These are phyloP conservation scores for Poeciliopsis paucimaculata DNA, from an alignment of 2,797 vertebrate genomes.

Conservation along the genomic window DNA sequence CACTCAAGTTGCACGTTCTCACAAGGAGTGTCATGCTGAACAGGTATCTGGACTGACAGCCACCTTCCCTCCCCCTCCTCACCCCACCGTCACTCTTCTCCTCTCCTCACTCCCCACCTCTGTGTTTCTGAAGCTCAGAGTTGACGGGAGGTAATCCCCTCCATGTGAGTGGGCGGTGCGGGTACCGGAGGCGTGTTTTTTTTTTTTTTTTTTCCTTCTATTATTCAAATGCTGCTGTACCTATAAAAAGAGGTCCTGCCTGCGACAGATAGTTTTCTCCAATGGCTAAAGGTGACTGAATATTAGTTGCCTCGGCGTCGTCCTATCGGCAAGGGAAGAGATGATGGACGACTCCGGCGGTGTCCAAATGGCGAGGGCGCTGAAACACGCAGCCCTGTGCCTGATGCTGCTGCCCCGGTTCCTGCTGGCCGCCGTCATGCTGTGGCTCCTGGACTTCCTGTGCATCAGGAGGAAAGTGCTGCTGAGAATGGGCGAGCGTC, in stretches of 20 bases:
- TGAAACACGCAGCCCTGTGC: slow-evolving; percentile 90
- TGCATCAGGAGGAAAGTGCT: slow-evolving; percentile 94
- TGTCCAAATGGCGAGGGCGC: slow-evolving; percentile 87
- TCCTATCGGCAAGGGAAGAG: slow-evolving; percentile 49
- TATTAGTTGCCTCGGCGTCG: slow-evolving; percentile 55
- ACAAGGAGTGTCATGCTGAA: slow-evolving; percentile 14
- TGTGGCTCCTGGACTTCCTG: slow-evolving; percentile 96
- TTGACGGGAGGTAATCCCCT: slow-evolving; percentile 91
- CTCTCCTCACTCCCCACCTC: slow-evolving; percentile 16
- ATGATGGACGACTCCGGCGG: slow-evolving; percentile 89
- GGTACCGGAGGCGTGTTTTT: slow-evolving; percentile 87
- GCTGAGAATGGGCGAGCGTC: slow-evolving; percentile 74
- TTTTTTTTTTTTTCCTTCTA: slow-evolving; percentile 68
- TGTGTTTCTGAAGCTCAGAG: slow-evolving; percentile 62
- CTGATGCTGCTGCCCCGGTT: slow-evolving; percentile 95
- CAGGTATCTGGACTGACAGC: slow-evolving; percentile 14
- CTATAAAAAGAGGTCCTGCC: slow-evolving; percentile 90
- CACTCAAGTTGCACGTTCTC: neutral
- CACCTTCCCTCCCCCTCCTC: neutral
- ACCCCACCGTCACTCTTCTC: slow-evolving; percentile 1
- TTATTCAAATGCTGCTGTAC: slow-evolving; percentile 88
- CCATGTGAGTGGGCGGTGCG: slow-evolving; percentile 94
- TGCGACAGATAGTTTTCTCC: slow-evolving; percentile 76
- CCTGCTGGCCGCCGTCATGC: slow-evolving; percentile 91
- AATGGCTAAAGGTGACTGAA: slow-evolving; percentile 71